Evolutionary conservation across 2,797 vertebrate species (phyloP), one percentile per base, ranked within the genome.

Genomic region (Oophaga sylvatica): DNA sequence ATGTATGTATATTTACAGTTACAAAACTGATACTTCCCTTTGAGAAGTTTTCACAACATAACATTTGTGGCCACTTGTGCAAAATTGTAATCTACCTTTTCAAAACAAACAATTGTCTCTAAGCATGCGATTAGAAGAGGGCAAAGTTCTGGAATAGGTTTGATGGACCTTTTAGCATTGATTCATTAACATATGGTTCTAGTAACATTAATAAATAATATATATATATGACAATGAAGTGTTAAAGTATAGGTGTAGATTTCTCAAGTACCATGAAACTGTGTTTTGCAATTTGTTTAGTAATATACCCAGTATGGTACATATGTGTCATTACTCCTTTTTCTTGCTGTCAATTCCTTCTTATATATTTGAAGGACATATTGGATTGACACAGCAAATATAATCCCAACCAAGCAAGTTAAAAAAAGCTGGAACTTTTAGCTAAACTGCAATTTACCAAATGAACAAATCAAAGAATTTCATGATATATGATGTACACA

Each of bases 51-150:
- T 63, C 19, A 16, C 70, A 85, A 78, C 76, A 77, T 45, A 53
- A 15, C 22, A 45, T 63, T 76, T 68, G 45, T 41, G 76, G 48
- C 75, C 62, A 73, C 53, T 31, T 86, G 1, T 53, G 48, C 59
- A 86, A 86, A 35, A 19, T 45, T 80, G 76, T 26, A 65, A 26
- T 80, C 77, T 11, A 65, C 62, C 45, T 29, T 85, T 16, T 79
- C n/a, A 80, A 31, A 67, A 85, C 62, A 78, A 79, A 86, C 63
- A 56, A 70, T 35, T 19, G 3, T 85, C 60, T 76, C 29, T n/a
- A 73, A 73, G 41, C 53, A 83, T 35, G 35, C 53, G 53, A 73
- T 19, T 60, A 70, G 45, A 84, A 84, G 19, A 59, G 15, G n/a
- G 2, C 26, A 26, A 13, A 13, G 35, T 35, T 63, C 41, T 63